Conservation (phyloP, 2,888 invertebrate genomes). For the Xestoiulus laeticollis region DNA sequence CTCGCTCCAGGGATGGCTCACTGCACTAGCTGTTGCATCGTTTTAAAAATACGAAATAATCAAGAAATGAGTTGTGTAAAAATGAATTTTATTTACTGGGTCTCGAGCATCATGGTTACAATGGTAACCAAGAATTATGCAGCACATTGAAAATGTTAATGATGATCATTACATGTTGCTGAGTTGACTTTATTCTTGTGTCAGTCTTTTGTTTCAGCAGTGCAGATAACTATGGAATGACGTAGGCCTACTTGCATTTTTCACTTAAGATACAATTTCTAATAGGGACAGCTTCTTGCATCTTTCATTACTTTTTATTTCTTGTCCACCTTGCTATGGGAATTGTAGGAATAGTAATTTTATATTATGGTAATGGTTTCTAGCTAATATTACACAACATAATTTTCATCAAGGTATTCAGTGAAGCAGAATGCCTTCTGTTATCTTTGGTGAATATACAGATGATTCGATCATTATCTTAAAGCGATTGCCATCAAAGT, state of each 20-base stretch:
- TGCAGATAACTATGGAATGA: not conserved
- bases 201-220: not conserved
- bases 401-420: not conserved
- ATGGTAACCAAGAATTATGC: not conserved
- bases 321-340: not conserved
- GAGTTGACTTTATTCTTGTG: not conserved
- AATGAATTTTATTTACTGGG: not conserved
- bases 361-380: not conserved
- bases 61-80: not conserved
- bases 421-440: not conserved
- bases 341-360: too few relatives aligned
- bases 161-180: too few relatives aligned
- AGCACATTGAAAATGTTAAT: not conserved
- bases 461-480: not conserved
- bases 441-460: not conserved
- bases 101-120: not conserved
- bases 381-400: not conserved
- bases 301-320: not conserved
- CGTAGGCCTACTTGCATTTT: too few relatives aligned
- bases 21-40: too few relatives aligned
- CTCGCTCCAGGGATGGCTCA: not conserved
- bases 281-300: too few relatives aligned
- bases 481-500: not conserved
- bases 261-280: too few relatives aligned
- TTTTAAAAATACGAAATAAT: not conserved